phyloP scores from a whole-genome alignment of 2,113 vertebrate species.

The Symphodus melops region DNA sequence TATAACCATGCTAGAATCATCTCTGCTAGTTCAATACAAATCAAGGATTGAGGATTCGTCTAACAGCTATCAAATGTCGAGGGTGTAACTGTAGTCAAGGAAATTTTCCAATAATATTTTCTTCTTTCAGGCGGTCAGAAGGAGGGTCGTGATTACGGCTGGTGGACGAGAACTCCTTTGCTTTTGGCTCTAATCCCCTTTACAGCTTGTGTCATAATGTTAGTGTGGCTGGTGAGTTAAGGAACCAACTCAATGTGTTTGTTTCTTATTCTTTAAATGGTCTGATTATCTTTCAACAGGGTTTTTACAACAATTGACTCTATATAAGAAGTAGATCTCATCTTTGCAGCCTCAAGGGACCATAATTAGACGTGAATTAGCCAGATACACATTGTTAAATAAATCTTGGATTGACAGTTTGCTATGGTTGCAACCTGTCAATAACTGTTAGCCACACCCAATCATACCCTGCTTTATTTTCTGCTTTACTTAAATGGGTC shows the following conservation, averaged over 20 bases:
- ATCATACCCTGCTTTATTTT: background rate
- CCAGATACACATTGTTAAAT: no score
- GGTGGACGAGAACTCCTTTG: constrained; percentile 59
- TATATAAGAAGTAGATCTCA: no score
- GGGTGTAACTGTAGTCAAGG: constrained; percentile 20
- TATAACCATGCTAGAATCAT: background rate
- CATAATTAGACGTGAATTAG: no score
- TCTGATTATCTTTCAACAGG: no score
- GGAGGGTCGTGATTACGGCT: constrained; percentile 45
- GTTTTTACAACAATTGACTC: no score
- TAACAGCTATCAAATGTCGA: constrained; percentile 30
- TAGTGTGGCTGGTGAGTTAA: constrained; percentile 71
- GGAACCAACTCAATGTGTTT: background rate
- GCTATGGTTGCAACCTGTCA: no score
- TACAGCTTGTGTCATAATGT: constrained; percentile 53
- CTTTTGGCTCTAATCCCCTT: constrained; percentile 71
- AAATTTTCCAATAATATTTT: constrained; percentile 29
- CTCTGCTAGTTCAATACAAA: constrained; percentile 7
- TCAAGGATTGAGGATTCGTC: background rate
- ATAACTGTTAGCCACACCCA: background rate
- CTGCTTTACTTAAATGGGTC: background rate
- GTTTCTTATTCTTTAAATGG: background rate
- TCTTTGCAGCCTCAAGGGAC: no score
- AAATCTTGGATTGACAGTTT: no score
- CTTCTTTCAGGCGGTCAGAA: constrained; percentile 59